These are phyloP conservation scores for Didymodactylos carnosus DNA, from an alignment of 2,888 invertebrate genomes.

Conservation along the genomic window DNA sequence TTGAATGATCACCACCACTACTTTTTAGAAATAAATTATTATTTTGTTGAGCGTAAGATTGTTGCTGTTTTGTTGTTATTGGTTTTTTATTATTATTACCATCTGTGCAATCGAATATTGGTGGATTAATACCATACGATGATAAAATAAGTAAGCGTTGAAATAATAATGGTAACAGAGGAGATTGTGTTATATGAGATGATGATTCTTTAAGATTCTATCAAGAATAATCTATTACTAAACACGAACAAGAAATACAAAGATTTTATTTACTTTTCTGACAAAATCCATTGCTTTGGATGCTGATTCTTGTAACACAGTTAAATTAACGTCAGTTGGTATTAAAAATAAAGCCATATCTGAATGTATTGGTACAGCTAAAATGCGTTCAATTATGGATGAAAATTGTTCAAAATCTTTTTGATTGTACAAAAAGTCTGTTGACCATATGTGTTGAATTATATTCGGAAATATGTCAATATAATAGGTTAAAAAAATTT, in stretches of 20 bases:
- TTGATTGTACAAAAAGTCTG: constrained; percentile 1
- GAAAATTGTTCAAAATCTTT: constrained; percentile 59
- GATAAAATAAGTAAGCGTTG: constrained; percentile 34
- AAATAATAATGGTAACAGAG: constrained; percentile 26
- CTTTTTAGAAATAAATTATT: too few relatives aligned
- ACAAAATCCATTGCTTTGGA: constrained; percentile 64
- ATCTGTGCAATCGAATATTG: constrained; percentile 42
- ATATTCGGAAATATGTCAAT: constrained; percentile 10
- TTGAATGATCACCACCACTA: constrained; percentile 35
- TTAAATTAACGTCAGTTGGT: constrained; percentile 46
- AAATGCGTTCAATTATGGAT: constrained; percentile 51
- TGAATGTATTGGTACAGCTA: constrained; percentile 57
- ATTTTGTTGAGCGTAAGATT: too few relatives aligned
- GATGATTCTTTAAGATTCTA: too few relatives aligned
- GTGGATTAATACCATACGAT: constrained; percentile 48
- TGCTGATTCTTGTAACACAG: constrained; percentile 61
- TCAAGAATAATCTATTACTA: too few relatives aligned
- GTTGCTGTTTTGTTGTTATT: constrained; percentile 36
- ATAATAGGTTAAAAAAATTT: constrained; percentile 12
- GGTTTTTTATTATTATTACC: too few relatives aligned
- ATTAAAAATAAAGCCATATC: constrained; percentile 62
- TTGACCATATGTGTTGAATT: constrained; percentile 5
- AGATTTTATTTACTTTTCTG: too few relatives aligned
- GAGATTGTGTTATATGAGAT: too few relatives aligned
- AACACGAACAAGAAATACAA: too few relatives aligned